phyloP scores from a whole-genome alignment of 2,797 vertebrate species.

The Meda fulgida region DNA sequence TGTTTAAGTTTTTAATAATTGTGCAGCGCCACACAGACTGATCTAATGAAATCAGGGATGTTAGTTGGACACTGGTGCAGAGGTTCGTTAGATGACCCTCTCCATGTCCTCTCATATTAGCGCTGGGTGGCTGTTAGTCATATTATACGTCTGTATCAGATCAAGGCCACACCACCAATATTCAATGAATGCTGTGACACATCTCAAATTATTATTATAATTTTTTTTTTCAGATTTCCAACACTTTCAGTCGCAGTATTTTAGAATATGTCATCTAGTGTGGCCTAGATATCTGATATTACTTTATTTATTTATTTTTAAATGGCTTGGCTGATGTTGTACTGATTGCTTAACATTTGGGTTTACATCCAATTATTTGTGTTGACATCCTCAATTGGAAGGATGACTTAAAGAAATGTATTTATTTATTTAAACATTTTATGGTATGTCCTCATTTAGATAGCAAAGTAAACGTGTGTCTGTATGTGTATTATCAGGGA shows the following conservation, averaged over 20 bases:
- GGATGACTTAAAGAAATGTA: background rate
- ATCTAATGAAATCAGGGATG: slow-evolving; percentile 77
- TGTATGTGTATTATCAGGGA: slow-evolving; percentile 63
- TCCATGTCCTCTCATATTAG: slow-evolving; percentile 78
- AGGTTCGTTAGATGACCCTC: slow-evolving; percentile 80
- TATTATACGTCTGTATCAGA: slow-evolving; percentile 78
- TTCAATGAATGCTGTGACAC: slow-evolving; percentile 74
- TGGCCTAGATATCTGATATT: background rate
- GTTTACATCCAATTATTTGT: background rate
- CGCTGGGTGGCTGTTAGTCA: slow-evolving; percentile 82
- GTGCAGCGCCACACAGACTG: slow-evolving; percentile 71
- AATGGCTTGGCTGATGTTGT: background rate
- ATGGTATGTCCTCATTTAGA: background rate
- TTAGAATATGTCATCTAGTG: background rate
- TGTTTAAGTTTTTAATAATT: slow-evolving; percentile 83
- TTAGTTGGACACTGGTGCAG: slow-evolving; percentile 76
- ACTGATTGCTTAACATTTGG: background rate
- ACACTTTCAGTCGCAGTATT: background rate
- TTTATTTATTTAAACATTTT: background rate
- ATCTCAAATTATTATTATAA: background rate
- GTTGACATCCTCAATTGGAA: background rate
- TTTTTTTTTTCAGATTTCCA: background rate
- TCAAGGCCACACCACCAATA: slow-evolving; percentile 79
- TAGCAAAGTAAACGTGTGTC: slow-evolving; percentile 27
- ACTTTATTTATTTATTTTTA: background rate